Conservation (phyloP, 1,140 invertebrate species). For the Procambarus clarkii region DNA sequence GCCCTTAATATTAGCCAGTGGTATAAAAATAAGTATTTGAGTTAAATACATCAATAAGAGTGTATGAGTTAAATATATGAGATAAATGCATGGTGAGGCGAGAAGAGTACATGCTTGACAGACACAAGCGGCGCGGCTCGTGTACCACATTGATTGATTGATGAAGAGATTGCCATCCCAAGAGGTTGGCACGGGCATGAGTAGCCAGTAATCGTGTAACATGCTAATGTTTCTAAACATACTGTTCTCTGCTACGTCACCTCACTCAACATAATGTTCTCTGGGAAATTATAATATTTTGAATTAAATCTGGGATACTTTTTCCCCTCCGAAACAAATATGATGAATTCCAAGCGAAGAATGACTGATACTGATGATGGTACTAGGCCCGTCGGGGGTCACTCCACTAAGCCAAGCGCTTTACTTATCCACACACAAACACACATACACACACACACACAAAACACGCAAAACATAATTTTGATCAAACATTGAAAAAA, state of each 20-base stretch:
- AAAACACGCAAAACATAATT: background rate
- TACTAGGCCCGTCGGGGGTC: background rate
- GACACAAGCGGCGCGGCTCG: too few relatives aligned
- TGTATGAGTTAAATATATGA: background rate
- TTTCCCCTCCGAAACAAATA: background rate
- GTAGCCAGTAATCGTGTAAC: too few relatives aligned
- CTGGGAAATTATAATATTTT: too few relatives aligned
- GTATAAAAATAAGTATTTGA: slow-evolving; percentile 14
- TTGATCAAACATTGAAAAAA: background rate
- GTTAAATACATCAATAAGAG: background rate
- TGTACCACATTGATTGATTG: too few relatives aligned
- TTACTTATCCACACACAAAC: background rate
- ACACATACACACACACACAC: background rate
- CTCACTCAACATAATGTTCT: too few relatives aligned
- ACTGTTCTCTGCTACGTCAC: too few relatives aligned
- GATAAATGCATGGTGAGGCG: too few relatives aligned
- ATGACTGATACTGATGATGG: background rate
- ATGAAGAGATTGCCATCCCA: too few relatives aligned
- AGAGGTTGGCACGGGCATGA: too few relatives aligned
- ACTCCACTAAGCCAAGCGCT: background rate
- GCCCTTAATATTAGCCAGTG: background rate
- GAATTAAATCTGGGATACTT: too few relatives aligned
- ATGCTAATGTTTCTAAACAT: too few relatives aligned
- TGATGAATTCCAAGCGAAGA: background rate
- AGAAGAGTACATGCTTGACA: too few relatives aligned